phyloP scores from a whole-genome alignment of 1,140 invertebrate species.

The Druon quercuslanigerum region DNA sequence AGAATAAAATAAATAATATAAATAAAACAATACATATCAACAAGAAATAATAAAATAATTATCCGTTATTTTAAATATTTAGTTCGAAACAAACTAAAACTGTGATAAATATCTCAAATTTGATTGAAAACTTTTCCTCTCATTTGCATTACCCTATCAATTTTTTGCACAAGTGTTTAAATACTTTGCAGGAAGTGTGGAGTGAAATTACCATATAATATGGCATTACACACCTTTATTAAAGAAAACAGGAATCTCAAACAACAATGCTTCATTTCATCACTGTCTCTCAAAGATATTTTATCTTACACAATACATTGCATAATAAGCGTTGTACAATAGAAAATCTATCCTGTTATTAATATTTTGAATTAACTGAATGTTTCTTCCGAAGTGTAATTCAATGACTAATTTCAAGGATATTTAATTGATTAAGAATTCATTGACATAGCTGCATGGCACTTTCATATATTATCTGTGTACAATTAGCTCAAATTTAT shows the following conservation, averaged over 20 bases:
- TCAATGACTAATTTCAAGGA: background rate
- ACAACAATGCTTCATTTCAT: conserved; percentile 16
- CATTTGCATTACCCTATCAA: background rate
- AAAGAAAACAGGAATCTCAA: conserved; percentile 9
- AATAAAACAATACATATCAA: no score
- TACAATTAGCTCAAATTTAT: no score
- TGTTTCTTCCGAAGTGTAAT: background rate
- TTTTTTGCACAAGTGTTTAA: background rate
- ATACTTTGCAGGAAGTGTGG: conserved; percentile 13
- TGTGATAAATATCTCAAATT: background rate
- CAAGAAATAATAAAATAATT: no score
- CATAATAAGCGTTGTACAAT: conserved; percentile 20
- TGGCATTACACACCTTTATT: conserved; percentile 14
- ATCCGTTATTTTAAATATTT: no score
- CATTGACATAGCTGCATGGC: background rate
- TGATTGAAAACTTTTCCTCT: background rate
- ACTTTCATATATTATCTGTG: no score
- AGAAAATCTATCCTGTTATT: background rate
- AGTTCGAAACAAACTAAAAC: background rate
- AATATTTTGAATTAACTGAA: background rate
- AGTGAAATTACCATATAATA: background rate
- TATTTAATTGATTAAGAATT: background rate
- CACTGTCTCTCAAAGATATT: conserved; percentile 15
- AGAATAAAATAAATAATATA: no score
- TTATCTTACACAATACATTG: conserved; percentile 10